Evolutionary conservation across 1,140 invertebrate species (phyloP), one percentile per base, ranked within the genome.

Genomic region (Mylabris phalerata): DNA sequence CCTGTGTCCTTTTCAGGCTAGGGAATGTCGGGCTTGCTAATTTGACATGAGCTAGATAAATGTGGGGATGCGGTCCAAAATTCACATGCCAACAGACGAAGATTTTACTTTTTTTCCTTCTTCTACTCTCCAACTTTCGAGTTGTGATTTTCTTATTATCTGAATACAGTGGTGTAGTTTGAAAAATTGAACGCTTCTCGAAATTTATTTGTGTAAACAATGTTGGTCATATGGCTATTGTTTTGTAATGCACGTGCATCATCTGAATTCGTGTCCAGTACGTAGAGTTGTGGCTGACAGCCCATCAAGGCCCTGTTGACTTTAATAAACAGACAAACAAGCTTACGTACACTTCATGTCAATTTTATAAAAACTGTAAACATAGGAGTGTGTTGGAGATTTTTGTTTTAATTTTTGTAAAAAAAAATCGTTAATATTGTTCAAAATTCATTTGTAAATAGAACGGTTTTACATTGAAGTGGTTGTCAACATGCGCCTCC

Each of bases 271-370:
- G 24, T 47, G 50, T 48, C 11, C 50, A 45, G 57, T 45, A 48
- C 46, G 50, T 19, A 43, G 44, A 57, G 50, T 54, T 59, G 57
- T 32, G 25, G 39, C 47, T 59, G 57, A 59, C 57, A 59, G 57
- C 44, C 54, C 50, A 54, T 59, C 57, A 59, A 52, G 50, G 7
- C 38, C 50, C 40, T 50, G 57, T 59, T 59, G 54, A 59, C 42
- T 59, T 54, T 54, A 59, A 59, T 59, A 59, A 54, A 59, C 50
- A 41, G 42, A 7, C 4, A 4, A 32, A 54, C 51, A 54, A 46
- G 32, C 50, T 54, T 54, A 54, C 43, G 51, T 42, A 54, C 51
- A 54, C 51, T 54, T 32, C 51, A 54, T 32, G 51, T 54, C 51
- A 27, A 32, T 27, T 46, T 26, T 51, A 32, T 32, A 7, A 32